Conservation (phyloP, 2,113 vertebrate species). For the Vulpes vulpes region DNA sequence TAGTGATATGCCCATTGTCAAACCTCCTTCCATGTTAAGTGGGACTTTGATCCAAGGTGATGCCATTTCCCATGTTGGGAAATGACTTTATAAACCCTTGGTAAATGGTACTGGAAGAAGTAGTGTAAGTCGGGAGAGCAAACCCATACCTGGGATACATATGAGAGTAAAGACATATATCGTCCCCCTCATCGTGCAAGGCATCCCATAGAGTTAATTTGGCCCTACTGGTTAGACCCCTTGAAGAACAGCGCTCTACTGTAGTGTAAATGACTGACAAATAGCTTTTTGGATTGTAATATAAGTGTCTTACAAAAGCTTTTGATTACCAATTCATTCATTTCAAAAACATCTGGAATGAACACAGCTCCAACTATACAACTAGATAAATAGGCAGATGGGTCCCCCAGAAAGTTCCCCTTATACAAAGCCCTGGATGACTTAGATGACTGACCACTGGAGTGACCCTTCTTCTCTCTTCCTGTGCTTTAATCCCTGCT, state of each 20-base stretch:
- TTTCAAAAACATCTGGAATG: neutral
- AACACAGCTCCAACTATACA: neutral
- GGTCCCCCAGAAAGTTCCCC: neutral
- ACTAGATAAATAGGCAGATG: neutral
- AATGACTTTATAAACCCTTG: neutral
- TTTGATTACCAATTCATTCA: neutral
- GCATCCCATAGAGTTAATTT: neutral
- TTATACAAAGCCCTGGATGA: neutral
- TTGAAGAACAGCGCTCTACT: neutral
- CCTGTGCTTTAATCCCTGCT: neutral
- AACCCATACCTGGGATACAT: neutral
- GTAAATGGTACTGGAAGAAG: neutral
- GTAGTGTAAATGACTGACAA: neutral
- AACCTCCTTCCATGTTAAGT: neutral
- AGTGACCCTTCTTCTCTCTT: neutral
- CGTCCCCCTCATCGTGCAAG: accelerated
- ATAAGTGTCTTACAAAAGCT: neutral
- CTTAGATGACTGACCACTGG: neutral
- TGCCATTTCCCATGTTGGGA: neutral
- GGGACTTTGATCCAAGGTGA: neutral
- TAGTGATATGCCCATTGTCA: neutral
- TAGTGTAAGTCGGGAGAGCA: neutral
- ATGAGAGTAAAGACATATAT: neutral
- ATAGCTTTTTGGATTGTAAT: neutral
- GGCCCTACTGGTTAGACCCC: too few relatives aligned